Conservation (phyloP, 2,113 vertebrate species). For the Ahaetulla prasina region DNA sequence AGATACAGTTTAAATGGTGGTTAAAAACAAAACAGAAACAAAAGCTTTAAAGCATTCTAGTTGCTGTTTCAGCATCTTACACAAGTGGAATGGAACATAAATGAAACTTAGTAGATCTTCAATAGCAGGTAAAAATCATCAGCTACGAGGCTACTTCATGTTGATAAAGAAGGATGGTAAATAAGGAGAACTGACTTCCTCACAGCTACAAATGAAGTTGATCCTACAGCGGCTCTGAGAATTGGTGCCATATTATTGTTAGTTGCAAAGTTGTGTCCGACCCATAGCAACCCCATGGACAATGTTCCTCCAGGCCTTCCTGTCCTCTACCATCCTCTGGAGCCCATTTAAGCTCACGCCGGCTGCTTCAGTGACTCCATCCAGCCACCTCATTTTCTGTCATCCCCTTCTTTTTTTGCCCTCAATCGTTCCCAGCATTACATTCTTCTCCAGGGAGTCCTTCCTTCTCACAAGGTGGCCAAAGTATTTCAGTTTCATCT, state of each 20-base stretch:
- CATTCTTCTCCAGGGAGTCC: too few species aligned
- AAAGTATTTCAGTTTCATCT: too few species aligned
- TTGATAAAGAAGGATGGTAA: background rate
- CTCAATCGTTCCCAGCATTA: too few species aligned
- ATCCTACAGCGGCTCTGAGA: background rate
- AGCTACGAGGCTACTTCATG: background rate
- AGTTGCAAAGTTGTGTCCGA: too few species aligned
- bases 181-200: background rate
- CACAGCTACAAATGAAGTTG: background rate
- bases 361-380: too few species aligned
- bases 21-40: background rate
- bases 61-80: background rate
- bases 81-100: background rate
- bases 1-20: constrained; percentile 28
- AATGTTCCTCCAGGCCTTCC: too few species aligned
- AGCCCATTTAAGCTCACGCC: too few species aligned
- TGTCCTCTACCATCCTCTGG: too few species aligned
- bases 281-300: too few species aligned
- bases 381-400: too few species aligned
- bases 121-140: background rate
- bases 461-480: too few species aligned
- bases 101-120: background rate
- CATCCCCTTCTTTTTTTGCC: too few species aligned
- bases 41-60: constrained; percentile 33
- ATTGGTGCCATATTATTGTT: background rate